Base-by-base conservation (phyloP, 1,140 invertebrate genomes). In the Pygmarrhopalites habei region DNA sequence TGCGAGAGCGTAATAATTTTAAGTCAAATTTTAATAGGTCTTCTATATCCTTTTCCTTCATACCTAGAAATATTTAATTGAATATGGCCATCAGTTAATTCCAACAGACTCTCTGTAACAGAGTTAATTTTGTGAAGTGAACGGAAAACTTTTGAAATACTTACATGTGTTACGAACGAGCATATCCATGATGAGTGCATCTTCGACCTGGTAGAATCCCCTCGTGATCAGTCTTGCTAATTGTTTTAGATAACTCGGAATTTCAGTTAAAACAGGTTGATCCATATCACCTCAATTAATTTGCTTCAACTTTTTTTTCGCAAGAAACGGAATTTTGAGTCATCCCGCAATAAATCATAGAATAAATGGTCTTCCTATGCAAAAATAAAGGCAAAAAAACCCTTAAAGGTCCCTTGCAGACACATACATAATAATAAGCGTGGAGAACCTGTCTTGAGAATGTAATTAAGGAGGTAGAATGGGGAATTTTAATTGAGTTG, bases 1-100 rank as follows among this genome's bases (percentile, higher is more conserved):
- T 88, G 70, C 90, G 78, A 5, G 90, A 85, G 69, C 94, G 79
- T 26, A 97, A 78, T 83, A 95, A 92, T 82, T 97, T 97, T 62
- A 87, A 82, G 74, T 98, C 94, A 79, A 96, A 96, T 75, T 92
- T 93, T 14, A 97, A 74, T 35, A 97, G 77, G 75, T 95, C 92
- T 72, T 89, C 89, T 55, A 97, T 87, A 75, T 97, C 94, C 74
- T 97, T 94, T 79, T 98, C 95, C 79, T 95, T 96, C 88, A 97
- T 93, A 77, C 87, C 84, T 86, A n/a, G n/a, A n/a, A n/a, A n/a
- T n/a, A n/a, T n/a, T n/a, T n/a, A n/a, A n/a, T n/a, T n/a, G n/a
- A n/a, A n/a, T n/a, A n/a, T n/a, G n/a, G 25, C 25, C 4, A 46
- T 19, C 29, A 12, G 10, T 41, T 41, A 10, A 41, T 41, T 41